Evolutionary conservation across 2,113 vertebrate genomes (phyloP), one percentile per base, ranked within the genome.

Genomic region (Hippocampus zosterae): DNA sequence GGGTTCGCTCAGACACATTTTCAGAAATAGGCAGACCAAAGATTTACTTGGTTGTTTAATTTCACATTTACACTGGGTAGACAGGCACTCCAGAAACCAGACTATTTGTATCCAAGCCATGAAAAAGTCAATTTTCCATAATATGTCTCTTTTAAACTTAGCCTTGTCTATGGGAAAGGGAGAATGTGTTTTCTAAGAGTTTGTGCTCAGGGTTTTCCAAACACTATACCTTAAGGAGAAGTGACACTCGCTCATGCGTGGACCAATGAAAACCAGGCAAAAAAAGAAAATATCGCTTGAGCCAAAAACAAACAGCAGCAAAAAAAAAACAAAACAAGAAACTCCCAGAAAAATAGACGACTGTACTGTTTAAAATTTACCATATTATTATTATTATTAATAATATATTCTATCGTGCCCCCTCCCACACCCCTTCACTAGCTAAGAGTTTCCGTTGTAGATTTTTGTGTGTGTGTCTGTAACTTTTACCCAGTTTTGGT

Each of bases 401-500:
- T 92, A 92, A 92, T 93, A 92, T 92, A 92, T 92, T 90, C 55
- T 88, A 77, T 77, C 81, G 72, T 65, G 25, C 4, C 2, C 57
- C 27, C 23, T 23, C 9, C 12, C 57, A 8, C 23, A 77, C 78
- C 69, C 71, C 84, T 75, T 48, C 23, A 75, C 75, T 72, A 72
- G 65, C 75, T 71, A 81, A 84, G 72, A 80, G 82, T 79, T 85
- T 70, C 74, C 77, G 76, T 72, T 81, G 79, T 78, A 75, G 77
- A 73, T 73, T 75, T 79, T 77, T 81, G 59, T 77, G 74, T 29
- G 57, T 3, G 57, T 33, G 57, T 27, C 69, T 88, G 78, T 85
- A 84, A 87, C 83, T 80, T 87, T 91, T 84, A 74, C 78, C 81
- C 78, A 73, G 62, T 89, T 78, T 89, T 82, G 78, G 79, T 82